Evolutionary conservation across 2,113 vertebrate species (phyloP), one percentile per base, ranked within the genome.

Genomic region (Parotia lawesii): DNA sequence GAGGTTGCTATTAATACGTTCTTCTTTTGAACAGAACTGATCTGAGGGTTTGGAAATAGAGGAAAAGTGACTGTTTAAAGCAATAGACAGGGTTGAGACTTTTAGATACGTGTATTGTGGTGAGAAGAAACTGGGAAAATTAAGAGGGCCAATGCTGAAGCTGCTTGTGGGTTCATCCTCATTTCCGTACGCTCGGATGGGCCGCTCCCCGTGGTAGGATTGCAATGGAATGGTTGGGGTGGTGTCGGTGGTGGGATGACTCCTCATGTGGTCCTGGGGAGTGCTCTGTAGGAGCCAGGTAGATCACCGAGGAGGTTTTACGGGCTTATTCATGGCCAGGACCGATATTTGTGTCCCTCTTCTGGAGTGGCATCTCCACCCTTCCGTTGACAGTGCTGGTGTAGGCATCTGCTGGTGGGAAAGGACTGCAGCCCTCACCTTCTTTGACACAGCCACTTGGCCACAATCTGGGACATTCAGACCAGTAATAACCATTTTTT

Each of bases 1-100:
- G 79, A 96, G 67, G 71, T 95, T 97, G 90, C 91, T 94, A 94
- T 96, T 97, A 96, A 96, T 97, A 94, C 81, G 72, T 95, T 97
- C 89, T 82, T 95, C 83, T 93, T 94, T 90, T 97, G 96, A 96
- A 94, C 60, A 89, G 87, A 97, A 96, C 89, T 97, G 53, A 81
- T 94, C 88, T 88, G 45, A 79, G 35, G 33, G 40, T 92, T 96
- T 96, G 88, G 82, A 97, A 97, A 97, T 93, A 95, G 82, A 95
- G 85, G 83, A 93, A 95, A 96, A 96, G 65, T 35, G 85, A 94
- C 89, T 96, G 54, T 96, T 96, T 87, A 93, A 96, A 97, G 96
- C 89, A 87, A 87, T 57, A 77, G 90, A 85, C 82, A 85, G 84
- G 42, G 87, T 11, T 94, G 79, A 92, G 86, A 38, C 81, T 94